phyloP scores from a whole-genome alignment of 1,140 invertebrate genomes.

The Meloidogyne floridensis region DNA sequence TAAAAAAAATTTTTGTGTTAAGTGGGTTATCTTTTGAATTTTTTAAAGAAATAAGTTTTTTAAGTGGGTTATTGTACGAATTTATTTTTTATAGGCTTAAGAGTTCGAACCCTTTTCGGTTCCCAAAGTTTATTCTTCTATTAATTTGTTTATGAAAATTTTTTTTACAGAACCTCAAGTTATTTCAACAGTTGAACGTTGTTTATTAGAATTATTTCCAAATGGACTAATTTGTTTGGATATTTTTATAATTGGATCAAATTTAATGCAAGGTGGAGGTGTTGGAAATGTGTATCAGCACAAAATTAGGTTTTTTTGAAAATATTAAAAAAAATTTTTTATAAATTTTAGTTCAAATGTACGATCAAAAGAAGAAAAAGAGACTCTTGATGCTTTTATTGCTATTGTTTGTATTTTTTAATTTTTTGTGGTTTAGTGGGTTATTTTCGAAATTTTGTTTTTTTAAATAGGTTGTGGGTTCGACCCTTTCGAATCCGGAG shows the following conservation, averaged over 20 bases:
- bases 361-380: conserved; percentile 52
- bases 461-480: no score
- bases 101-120: no score
- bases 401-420: conserved; percentile 38
- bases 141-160: background rate
- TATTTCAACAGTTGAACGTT: conserved; percentile 27
- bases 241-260: conserved; percentile 40
- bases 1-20: no score
- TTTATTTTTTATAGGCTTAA: no score
- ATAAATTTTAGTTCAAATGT: conserved; percentile 20
- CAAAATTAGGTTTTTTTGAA: background rate
- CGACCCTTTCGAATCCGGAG: no score
- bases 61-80: no score
- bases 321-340: background rate
- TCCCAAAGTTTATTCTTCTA: background rate
- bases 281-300: background rate
- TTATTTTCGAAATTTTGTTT: background rate
- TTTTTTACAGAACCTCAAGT: background rate
- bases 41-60: no score
- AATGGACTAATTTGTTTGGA: conserved; percentile 52
- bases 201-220: conserved; percentile 40
- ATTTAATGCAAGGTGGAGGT: background rate
- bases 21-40: no score
- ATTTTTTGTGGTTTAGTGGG: background rate
- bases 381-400: conserved; percentile 45